Conservation (phyloP, 2,113 vertebrate species). For the Bujurquina vittata region DNA sequence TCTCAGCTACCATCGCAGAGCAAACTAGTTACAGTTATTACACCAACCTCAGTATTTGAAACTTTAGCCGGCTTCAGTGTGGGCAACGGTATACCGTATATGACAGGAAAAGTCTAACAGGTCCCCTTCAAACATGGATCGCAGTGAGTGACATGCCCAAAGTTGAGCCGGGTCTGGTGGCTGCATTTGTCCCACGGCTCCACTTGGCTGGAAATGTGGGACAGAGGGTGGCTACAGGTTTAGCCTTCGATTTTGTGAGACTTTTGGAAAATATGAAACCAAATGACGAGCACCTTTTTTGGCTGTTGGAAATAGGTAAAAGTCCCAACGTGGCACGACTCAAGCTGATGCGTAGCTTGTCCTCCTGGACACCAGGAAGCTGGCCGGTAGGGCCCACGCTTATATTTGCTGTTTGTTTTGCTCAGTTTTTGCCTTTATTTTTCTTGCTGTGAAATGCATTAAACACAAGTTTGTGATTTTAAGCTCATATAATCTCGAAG, state of each 20-base stretch:
- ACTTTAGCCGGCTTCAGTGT: too few species aligned
- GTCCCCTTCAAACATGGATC: too few species aligned
- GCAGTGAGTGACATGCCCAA: background rate
- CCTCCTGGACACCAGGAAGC: background rate
- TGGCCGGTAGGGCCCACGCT: background rate
- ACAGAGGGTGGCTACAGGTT: background rate
- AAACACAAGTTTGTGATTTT: background rate
- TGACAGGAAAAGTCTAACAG: too few species aligned
- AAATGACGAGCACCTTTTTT: background rate
- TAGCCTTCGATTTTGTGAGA: background rate
- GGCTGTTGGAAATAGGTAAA: background rate
- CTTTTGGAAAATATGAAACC: background rate
- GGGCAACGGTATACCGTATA: too few species aligned
- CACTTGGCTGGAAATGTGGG: background rate
- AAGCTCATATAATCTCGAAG: background rate
- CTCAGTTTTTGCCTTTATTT: rapidly evolving
- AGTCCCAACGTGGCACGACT: background rate
- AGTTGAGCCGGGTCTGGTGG: background rate
- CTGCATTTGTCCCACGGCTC: background rate
- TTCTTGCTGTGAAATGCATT: background rate
- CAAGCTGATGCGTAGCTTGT: background rate
- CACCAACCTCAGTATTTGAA: too few species aligned
- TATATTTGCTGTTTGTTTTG: background rate
- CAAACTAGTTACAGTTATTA: too few species aligned
- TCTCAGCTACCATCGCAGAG: too few species aligned